A percentile compares a stretch with the other conserved stretches of the same genome.
Evolutionary conservation across 2,113 vertebrate species (phyloP).

Genomic region (Elephas maximus): DNA sequence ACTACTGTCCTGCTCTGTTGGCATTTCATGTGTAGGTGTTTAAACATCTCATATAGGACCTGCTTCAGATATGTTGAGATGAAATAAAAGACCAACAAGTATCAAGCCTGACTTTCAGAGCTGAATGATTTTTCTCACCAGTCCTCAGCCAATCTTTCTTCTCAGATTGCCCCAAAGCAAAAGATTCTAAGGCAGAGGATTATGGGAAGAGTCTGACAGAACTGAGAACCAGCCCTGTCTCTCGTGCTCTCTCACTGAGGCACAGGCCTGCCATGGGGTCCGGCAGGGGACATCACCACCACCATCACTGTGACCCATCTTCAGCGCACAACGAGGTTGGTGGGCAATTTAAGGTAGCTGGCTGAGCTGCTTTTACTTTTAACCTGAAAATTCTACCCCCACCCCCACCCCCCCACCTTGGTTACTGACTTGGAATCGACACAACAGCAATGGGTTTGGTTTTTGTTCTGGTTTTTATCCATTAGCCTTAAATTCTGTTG

Average conservation of each 20-base stretch:
- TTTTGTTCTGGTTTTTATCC: neutral
- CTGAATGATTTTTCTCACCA: neutral
- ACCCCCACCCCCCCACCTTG: too few relatives aligned
- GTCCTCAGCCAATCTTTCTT: neutral
- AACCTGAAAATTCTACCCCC: neutral
- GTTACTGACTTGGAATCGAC: too few relatives aligned
- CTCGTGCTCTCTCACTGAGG: neutral
- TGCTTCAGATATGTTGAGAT: accelerated
- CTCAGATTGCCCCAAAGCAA: neutral
- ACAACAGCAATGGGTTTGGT: too few relatives aligned
- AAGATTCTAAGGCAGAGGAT: neutral
- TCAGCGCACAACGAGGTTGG: neutral
- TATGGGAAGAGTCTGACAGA: neutral
- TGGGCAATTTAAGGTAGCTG: neutral
- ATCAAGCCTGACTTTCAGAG: neutral
- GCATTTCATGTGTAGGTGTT: accelerated
- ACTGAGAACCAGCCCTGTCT: too few relatives aligned
- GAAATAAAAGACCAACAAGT: neutral
- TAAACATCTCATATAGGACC: accelerated
- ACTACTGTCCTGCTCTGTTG: neutral
- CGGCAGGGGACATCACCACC: neutral
- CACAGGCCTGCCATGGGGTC: too few relatives aligned
- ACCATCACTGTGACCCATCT: too few relatives aligned
- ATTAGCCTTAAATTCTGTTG: neutral
- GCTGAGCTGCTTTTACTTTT: neutral